phyloP scores from a whole-genome alignment of 2,113 vertebrate species.

The Siniperca chuatsi region DNA sequence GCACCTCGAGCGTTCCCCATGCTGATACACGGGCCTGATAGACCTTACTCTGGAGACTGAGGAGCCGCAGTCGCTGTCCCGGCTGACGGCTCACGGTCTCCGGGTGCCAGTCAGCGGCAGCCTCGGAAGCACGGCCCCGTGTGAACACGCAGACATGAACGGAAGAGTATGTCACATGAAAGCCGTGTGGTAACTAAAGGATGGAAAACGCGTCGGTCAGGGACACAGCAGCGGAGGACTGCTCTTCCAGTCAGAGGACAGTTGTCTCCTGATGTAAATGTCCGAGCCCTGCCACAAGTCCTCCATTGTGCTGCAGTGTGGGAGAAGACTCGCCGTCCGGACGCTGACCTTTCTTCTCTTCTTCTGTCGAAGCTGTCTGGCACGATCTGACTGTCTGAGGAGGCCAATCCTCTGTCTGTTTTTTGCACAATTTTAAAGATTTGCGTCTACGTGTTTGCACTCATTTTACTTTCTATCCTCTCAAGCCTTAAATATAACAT shows the following conservation, averaged over 20 bases:
- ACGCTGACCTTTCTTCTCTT: slow-evolving; percentile 3
- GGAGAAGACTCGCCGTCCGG: slow-evolving; percentile 23
- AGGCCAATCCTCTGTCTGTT: not conserved
- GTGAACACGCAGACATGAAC: not conserved
- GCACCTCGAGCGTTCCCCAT: slow-evolving; percentile 1
- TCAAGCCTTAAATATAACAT: not conserved
- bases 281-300: not conserved
- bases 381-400: not conserved
- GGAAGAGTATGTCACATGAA: not conserved
- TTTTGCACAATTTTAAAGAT: not conserved
- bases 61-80: too few species aligned
- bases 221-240: not conserved
- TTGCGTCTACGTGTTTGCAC: not conserved
- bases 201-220: too few species aligned
- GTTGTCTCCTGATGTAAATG: not conserved
- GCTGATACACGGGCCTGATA: slow-evolving; percentile 18
- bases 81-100: too few species aligned
- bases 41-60: not conserved
- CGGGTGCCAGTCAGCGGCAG: not conserved
- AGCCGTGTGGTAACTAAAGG: not conserved
- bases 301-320: slow-evolving; percentile 14
- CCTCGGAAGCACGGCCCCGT: not conserved
- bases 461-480: not conserved
- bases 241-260: not conserved
- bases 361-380: slow-evolving; percentile 2